Conservation (phyloP, 2,888 invertebrate species). For the Ctenicera cuprea region DNA sequence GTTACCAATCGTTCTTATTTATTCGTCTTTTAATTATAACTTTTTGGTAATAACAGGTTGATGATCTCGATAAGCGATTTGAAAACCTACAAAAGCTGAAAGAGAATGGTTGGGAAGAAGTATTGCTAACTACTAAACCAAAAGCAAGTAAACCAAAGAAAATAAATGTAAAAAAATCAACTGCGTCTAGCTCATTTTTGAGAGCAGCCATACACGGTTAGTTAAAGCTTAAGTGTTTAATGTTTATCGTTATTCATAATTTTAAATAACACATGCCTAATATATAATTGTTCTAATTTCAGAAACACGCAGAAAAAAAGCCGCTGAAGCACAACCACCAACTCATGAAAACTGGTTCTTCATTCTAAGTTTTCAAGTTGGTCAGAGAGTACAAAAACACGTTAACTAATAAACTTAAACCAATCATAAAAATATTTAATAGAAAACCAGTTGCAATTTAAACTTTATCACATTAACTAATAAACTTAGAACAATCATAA, state of each 20-base stretch:
- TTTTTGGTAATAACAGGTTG: constrained; percentile 71
- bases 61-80: constrained; percentile 79
- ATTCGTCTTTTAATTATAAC: constrained; percentile 4
- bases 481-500: too few species aligned
- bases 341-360: neutral
- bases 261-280: too few species aligned
- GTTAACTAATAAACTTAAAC: too few species aligned
- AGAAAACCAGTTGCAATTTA: too few species aligned
- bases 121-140: constrained; percentile 61
- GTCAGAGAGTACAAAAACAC: neutral
- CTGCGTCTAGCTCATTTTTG: constrained; percentile 57
- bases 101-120: constrained; percentile 75
- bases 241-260: too few species aligned
- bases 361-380: too few species aligned
- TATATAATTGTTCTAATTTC: neutral
- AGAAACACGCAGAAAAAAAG: constrained; percentile 4
- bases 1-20: too few species aligned
- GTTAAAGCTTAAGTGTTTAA: neutral
- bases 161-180: constrained; percentile 55
- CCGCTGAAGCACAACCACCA: neutral
- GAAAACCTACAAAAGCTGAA: constrained; percentile 73
- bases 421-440: too few species aligned
- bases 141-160: constrained; percentile 54
- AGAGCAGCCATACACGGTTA: constrained; percentile 60
- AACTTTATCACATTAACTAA: too few species aligned